Evolutionary conservation across 2,888 invertebrate species (phyloP).

Genomic region (Drosophila stalkeri): DNA sequence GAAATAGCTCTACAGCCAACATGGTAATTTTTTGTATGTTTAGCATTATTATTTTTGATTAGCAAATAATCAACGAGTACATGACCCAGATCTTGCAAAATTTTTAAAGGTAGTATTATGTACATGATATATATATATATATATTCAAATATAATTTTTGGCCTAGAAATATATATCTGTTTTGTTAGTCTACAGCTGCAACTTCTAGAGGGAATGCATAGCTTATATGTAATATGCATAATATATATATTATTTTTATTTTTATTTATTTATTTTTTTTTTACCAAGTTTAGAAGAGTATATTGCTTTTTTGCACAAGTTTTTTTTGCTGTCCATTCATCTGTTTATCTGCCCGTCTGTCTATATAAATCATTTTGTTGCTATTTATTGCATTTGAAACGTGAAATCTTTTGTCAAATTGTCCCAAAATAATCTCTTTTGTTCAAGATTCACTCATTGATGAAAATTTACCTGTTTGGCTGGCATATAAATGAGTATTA

Average conservation of each 20-base stretch:
- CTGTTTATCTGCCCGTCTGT: no score
- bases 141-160: background rate
- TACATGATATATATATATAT: background rate
- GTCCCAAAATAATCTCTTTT: background rate
- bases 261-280: no score
- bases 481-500: background rate
- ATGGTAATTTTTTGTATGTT: background rate
- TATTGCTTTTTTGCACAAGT: no score
- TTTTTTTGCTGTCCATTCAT: no score
- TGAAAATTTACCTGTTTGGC: background rate
- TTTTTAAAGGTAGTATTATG: no score
- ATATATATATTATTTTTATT: no score
- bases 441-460: background rate
- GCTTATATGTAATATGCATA: no score
- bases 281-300: no score
- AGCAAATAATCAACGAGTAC: background rate
- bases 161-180: no score
- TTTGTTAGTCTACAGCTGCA: no score
- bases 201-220: no score
- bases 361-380: no score
- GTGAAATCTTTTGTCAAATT: background rate
- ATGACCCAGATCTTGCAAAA: background rate
- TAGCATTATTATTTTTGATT: background rate
- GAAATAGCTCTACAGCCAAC: background rate
- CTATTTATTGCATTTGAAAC: background rate